Percentiles rank a stretch among this genome's conserved stretches.
phyloP scores from a whole-genome alignment of 2,113 vertebrate species.

The Andinoacara biseriatus region DNA sequence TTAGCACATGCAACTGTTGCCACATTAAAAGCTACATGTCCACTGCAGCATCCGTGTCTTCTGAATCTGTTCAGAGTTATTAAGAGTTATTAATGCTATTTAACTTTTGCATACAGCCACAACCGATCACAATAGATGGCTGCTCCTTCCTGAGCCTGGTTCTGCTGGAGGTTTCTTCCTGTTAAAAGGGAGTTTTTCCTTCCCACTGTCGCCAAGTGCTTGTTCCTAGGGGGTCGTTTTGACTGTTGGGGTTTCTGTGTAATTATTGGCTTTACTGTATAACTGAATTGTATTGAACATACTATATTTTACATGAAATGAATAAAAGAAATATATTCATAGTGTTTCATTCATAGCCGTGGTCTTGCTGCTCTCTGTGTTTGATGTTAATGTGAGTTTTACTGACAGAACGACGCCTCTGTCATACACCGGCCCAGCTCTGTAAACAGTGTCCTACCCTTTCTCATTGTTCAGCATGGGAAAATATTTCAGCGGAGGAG shows the following conservation, averaged over 20 bases:
- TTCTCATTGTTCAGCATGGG: slow-evolving; percentile 52
- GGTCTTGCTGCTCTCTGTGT: neutral
- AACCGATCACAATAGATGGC: too few species aligned
- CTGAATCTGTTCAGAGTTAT: neutral
- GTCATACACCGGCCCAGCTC: neutral
- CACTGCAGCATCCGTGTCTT: neutral
- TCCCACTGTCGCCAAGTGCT: too few species aligned
- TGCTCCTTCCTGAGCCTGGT: too few species aligned
- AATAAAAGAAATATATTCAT: neutral
- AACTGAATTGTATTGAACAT: neutral
- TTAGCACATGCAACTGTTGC: neutral
- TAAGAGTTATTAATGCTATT: neutral
- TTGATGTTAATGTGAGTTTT: neutral
- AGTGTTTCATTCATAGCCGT: neutral
- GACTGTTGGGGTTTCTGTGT: too few species aligned
- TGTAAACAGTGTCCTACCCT: slow-evolving; percentile 31
- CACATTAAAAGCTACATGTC: neutral
- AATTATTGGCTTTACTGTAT: too few species aligned
- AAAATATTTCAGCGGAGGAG: slow-evolving; percentile 44
- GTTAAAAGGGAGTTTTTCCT: too few species aligned
- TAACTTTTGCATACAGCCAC: neutral
- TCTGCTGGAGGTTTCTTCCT: too few species aligned
- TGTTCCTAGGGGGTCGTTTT: too few species aligned
- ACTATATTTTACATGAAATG: neutral
- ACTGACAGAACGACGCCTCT: slow-evolving; percentile 21